Evolutionary conservation across 2,888 invertebrate genomes (phyloP).

Genomic region (Lathronympha strigana): DNA sequence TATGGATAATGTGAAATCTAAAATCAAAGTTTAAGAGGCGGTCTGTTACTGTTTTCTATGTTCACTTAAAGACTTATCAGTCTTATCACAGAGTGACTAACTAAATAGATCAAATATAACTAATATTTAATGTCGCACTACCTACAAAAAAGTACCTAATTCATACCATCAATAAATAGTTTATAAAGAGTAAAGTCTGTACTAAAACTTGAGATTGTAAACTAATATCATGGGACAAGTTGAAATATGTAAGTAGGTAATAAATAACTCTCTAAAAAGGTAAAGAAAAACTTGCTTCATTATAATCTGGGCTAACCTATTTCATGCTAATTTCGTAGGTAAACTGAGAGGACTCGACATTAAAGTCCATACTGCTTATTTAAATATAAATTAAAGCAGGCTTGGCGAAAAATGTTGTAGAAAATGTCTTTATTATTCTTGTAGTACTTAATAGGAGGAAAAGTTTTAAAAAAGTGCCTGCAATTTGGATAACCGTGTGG

Average conservation of each 20-base stretch:
- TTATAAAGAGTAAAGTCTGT: conserved; percentile 4
- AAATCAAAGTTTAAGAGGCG: no score
- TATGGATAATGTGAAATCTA: no score
- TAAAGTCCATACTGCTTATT: conserved; percentile 1
- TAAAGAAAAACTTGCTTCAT: conserved; percentile 8
- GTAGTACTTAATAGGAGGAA: not conserved
- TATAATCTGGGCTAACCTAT: conserved; percentile 21
- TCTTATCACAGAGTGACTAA: no score
- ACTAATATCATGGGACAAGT: conserved; percentile 27
- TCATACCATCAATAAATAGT: conserved; percentile 14
- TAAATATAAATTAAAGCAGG: conserved; percentile 24
- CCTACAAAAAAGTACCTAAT: not conserved
- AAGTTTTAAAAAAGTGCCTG: not conserved
- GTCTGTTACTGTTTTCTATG: no score
- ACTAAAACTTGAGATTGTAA: conserved; percentile 7
- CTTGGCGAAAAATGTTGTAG: not conserved
- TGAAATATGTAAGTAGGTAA: no score
- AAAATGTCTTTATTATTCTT: not conserved
- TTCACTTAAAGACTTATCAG: no score
- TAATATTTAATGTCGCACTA: not conserved
- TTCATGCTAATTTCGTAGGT: conserved; percentile 31
- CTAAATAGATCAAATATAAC: no score
- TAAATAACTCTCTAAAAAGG: conserved; percentile 33
- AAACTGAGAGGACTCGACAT: conserved; percentile 12
- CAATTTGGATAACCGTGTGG: not conserved